Evolutionary conservation across 2,797 vertebrate genomes (phyloP).

Genomic region (Danio jaintianensis): DNA sequence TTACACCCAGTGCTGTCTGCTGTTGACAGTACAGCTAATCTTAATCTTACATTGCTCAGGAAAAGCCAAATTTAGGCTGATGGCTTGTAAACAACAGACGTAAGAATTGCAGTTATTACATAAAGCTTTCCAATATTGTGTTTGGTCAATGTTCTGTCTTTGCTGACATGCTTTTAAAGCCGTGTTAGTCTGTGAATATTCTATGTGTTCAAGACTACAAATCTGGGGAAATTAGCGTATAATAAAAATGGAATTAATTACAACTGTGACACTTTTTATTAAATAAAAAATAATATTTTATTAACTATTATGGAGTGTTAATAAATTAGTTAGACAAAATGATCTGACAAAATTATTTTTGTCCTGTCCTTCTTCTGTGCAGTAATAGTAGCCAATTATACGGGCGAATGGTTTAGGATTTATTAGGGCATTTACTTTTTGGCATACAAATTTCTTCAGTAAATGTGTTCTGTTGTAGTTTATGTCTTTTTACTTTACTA

Average conservation of each 20-base stretch:
- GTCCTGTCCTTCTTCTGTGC: background rate
- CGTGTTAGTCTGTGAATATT: background rate
- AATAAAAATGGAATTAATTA: background rate
- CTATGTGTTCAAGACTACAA: background rate
- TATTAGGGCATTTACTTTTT: background rate
- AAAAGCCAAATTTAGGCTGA: background rate
- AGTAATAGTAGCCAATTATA: too few species aligned
- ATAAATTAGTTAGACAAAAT: background rate
- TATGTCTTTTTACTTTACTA: background rate
- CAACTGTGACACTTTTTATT: background rate
- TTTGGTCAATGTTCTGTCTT: conserved; percentile 25
- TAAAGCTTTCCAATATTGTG: conserved; percentile 22
- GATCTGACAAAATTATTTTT: background rate
- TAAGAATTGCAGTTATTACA: conserved; percentile 37
- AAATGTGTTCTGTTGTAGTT: background rate
- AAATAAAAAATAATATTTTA: background rate
- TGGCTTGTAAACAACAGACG: conserved; percentile 24
- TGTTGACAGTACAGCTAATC: conserved; percentile 50
- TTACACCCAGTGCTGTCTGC: conserved; percentile 37
- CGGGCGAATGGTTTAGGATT: too few species aligned
- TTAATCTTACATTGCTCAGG: conserved; percentile 26
- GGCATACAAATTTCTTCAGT: background rate
- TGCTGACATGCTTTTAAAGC: conserved; percentile 28
- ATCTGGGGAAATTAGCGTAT: background rate
- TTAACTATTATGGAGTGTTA: background rate